Conservation (phyloP, 2,888 invertebrate genomes). For the Malthinus seriepunctatus region DNA sequence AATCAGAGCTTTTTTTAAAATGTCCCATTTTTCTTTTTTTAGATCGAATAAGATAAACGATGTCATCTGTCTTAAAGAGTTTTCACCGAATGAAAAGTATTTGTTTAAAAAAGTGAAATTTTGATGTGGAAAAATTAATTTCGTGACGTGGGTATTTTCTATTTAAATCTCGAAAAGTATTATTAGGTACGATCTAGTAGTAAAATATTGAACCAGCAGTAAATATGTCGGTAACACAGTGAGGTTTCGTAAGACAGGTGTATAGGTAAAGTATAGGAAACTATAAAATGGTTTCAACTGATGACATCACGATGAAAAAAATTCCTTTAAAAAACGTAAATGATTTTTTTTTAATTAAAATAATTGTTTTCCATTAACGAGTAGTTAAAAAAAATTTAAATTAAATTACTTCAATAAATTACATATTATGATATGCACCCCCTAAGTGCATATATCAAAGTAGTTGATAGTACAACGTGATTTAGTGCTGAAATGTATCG, state of each 20-base stretch:
- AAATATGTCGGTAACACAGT: conserved; percentile 48
- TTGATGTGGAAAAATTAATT: no score
- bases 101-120: no score
- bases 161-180: not conserved
- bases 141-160: no score
- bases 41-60: no score
- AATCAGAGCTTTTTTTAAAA: no score
- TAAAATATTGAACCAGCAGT: conserved; percentile 47
- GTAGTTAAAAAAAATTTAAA: not conserved
- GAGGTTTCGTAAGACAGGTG: conserved; percentile 14
- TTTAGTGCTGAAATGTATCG: conserved; percentile 52
- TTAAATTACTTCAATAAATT: not conserved
- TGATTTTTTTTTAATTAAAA: no score
- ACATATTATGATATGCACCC: conserved; percentile 32
- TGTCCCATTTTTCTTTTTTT: no score
- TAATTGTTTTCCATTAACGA: not conserved
- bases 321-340: no score
- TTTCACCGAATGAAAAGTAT: no score
- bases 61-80: no score
- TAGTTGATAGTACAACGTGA: conserved; percentile 53
- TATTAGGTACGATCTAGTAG: conserved; percentile 41
- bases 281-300: conserved; percentile 8
- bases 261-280: conserved; percentile 9
- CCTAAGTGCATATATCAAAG: conserved; percentile 43
- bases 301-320: not conserved